phyloP scores from a whole-genome alignment of 2,888 invertebrate species.

The Synanthedon myopaeformis region DNA sequence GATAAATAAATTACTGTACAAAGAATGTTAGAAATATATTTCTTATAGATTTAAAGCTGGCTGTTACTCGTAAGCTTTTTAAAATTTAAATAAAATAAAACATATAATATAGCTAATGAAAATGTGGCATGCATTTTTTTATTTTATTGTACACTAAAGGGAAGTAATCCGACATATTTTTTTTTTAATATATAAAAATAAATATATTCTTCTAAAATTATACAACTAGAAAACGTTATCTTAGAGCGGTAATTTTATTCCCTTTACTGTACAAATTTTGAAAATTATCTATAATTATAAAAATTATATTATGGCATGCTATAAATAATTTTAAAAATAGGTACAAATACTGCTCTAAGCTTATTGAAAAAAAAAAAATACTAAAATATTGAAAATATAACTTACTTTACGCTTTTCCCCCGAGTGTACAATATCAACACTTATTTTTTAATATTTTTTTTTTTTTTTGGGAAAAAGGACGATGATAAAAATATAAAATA shows the following conservation, averaged over 20 bases:
- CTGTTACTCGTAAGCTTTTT: no score
- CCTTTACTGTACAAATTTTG: conserved; percentile 62
- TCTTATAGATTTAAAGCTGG: no score
- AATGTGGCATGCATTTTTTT: conserved; percentile 30
- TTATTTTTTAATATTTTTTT: background rate
- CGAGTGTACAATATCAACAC: conserved; percentile 62
- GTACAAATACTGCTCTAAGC: conserved; percentile 60
- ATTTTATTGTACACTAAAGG: conserved; percentile 68
- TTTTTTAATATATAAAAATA: conserved; percentile 9
- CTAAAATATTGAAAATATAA: conserved; percentile 32
- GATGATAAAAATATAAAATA: no score
- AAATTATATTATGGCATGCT: conserved; percentile 40
- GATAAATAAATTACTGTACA: no score
- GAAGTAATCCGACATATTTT: conserved; percentile 28
- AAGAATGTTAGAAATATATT: no score
- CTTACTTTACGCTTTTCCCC: conserved; percentile 63
- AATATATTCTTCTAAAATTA: conserved; percentile 8
- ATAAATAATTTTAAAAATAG: conserved; percentile 16
- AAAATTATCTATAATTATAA: conserved; percentile 8
- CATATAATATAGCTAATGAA: background rate
- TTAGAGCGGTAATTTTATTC: conserved; percentile 63
- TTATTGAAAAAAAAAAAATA: conserved; percentile 28
- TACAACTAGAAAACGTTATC: conserved; percentile 16
- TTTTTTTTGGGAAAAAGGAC: background rate
- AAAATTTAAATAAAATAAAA: no score